Conservation (phyloP, 2,888 invertebrate species). For the Agrochola circellaris region DNA sequence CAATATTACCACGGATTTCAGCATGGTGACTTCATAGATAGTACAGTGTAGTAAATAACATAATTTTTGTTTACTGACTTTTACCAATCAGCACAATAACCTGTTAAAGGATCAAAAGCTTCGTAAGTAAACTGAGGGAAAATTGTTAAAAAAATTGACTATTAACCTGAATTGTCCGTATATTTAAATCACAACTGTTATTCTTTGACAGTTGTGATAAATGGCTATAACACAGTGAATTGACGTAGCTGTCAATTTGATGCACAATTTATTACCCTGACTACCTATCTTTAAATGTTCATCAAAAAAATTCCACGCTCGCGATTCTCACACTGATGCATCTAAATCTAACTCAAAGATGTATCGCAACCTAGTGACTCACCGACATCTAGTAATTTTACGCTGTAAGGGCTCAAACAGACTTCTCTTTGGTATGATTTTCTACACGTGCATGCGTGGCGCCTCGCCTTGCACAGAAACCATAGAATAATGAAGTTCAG, state of each 20-base stretch:
- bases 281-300: background rate
- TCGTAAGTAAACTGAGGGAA: background rate
- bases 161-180: background rate
- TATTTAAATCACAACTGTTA: background rate
- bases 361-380: constrained; percentile 47
- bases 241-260: no score
- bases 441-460: constrained; percentile 55
- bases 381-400: constrained; percentile 45
- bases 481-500: background rate
- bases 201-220: background rate
- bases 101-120: background rate
- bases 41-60: no score
- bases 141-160: background rate
- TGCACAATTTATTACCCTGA: no score
- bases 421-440: constrained; percentile 49
- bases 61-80: background rate
- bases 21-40: no score
- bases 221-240: background rate
- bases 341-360: constrained; percentile 37
- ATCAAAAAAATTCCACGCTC: constrained; percentile 23
- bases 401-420: constrained; percentile 54
- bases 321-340: constrained; percentile 54
- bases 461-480: constrained; percentile 26
- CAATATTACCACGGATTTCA: background rate
- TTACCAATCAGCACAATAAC: background rate